Base-by-base conservation (phyloP, 2,113 vertebrate species). In the Lasiurus borealis region DNA sequence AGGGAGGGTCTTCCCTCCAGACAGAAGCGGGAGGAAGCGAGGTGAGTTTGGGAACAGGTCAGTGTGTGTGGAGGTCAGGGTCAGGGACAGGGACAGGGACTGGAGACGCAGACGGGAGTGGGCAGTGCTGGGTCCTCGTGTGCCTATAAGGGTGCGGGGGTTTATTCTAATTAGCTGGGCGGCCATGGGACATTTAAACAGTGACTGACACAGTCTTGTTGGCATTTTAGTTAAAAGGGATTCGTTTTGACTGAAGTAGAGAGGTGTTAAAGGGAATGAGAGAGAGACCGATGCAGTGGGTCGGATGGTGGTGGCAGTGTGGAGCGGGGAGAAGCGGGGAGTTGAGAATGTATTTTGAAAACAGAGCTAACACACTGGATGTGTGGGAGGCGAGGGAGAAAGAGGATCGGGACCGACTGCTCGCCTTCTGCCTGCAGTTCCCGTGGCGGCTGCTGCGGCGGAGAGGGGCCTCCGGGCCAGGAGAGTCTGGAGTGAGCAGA, bases 381-480 rank as follows among this genome's bases (percentile, higher is more conserved):
- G 5, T 13, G 3, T 16, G 1, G 44, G 72, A 40, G 29, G 40
- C 15, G 0, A 57, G 57, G 10, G 44, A 10, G 36, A 18, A 29
- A 1, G n/a, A 54, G 64, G 36, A 6, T n/a, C 29, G 1, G 2
- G 16, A 11, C 0, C 0, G 7, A 7, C 29, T 0, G 12, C 25
- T 9, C 0, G 11, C 4, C 1, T 23, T 34, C 27, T 23, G 13
- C 72, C 34, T 52, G 10, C 21, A 14, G 6, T 66, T 25, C 34
- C 40, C 40, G 40, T 40, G 40, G 40, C 40, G 6, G 44, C 57
- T 2, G 16, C 25, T 1, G 7, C 1, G 27, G 50, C 73, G 27
- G 5, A 18, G 59, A 12, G 0, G n/a, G n/a, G 46, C 5, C 19
- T 52, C 1, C 14, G 2, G 2, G 11, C 19, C 8, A 29, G 44